Evolutionary conservation across 2,888 invertebrate species (phyloP).

Genomic region (Rhagonycha lutea): DNA sequence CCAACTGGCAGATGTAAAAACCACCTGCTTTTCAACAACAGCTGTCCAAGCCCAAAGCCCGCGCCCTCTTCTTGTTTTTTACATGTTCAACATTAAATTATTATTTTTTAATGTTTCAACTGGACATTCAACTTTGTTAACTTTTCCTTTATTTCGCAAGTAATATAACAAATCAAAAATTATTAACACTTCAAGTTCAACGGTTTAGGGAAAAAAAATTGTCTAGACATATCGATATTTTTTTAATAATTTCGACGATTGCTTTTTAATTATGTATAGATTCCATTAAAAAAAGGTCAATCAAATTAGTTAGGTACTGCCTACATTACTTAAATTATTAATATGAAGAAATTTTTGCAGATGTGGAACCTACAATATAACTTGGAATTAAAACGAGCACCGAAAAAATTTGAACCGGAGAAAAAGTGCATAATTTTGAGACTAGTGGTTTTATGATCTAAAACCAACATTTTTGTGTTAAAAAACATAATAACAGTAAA

Average conservation of each 20-base stretch:
- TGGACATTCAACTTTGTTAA: constrained; percentile 22
- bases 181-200: not conserved
- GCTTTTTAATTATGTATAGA: not conserved
- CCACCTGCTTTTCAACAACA: constrained; percentile 45
- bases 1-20: constrained; percentile 41
- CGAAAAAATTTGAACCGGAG: too few species aligned
- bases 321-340: not conserved
- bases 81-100: constrained; percentile 11
- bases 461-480: too few species aligned
- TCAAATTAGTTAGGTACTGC: not conserved
- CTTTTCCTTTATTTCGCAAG: not conserved
- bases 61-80: constrained; percentile 34
- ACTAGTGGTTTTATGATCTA: too few species aligned
- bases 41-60: constrained; percentile 42
- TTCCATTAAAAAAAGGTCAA: not conserved
- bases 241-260: not conserved
- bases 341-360: too few species aligned
- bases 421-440: too few species aligned
- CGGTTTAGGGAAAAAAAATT: not conserved
- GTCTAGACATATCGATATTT: not conserved
- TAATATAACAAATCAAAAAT: not conserved
- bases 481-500: too few species aligned
- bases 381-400: too few species aligned
- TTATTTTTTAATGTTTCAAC: constrained; percentile 19
- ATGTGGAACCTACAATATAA: too few species aligned